phyloP scores from a whole-genome alignment of 2,888 invertebrate genomes.

The Listrodromus nycthemerus region DNA sequence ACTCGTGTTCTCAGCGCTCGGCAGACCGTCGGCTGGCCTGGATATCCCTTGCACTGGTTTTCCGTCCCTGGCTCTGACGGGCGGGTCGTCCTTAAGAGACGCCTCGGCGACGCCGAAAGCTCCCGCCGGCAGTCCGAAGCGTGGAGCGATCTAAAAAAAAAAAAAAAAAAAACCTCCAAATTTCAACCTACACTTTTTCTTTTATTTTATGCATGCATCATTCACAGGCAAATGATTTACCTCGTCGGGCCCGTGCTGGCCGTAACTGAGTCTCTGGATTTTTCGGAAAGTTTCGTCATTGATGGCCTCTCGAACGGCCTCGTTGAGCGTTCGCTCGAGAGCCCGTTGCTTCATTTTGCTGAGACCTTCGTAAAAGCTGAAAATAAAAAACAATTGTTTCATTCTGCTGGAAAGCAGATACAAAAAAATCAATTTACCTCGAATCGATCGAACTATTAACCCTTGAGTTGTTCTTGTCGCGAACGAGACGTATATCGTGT shows the following conservation, averaged over 20 bases:
- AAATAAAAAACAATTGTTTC: slow-evolving; percentile 7
- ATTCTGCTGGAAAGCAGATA: not conserved
- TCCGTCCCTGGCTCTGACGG: slow-evolving; percentile 30
- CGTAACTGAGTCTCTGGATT: slow-evolving; percentile 90
- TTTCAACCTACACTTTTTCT: not conserved
- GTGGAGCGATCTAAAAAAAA: slow-evolving; percentile 74
- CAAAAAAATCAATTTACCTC: slow-evolving; percentile 70
- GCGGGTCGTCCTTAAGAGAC: slow-evolving; percentile 32
- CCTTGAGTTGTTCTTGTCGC: slow-evolving; percentile 85
- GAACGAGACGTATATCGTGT: slow-evolving; percentile 91
- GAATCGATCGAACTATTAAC: slow-evolving; percentile 80
- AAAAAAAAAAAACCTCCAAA: slow-evolving; percentile 8
- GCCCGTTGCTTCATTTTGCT: slow-evolving; percentile 84
- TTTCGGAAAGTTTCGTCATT: slow-evolving; percentile 90
- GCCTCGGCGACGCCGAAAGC: slow-evolving; percentile 35
- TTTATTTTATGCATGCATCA: too few species aligned
- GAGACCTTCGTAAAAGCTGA: slow-evolving; percentile 86
- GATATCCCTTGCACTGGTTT: slow-evolving; percentile 36
- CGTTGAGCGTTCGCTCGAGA: slow-evolving; percentile 87
- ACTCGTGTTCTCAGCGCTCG: slow-evolving; percentile 71
- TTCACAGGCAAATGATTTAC: slow-evolving; percentile 81
- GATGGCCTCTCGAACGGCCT: slow-evolving; percentile 88
- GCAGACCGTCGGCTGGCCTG: slow-evolving; percentile 82
- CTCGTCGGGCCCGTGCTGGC: slow-evolving; percentile 89
- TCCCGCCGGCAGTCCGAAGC: slow-evolving; percentile 73